Conservation (phyloP, 2,797 vertebrate species). For the Chaenodraco wilsoni region DNA sequence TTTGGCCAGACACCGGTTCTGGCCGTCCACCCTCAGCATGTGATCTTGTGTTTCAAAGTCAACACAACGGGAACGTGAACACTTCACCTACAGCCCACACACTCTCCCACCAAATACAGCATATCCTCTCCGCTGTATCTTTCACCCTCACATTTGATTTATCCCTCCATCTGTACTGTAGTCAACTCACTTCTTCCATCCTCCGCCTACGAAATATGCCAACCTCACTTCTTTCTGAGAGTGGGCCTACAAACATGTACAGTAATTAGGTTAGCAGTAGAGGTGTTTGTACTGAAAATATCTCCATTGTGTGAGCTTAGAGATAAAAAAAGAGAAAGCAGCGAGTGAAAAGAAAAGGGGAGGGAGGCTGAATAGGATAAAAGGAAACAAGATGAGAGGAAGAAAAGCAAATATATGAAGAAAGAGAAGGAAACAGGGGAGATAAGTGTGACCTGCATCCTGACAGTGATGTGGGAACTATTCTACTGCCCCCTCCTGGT, state of each 20-base stretch:
- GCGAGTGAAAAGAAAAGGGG: not conserved
- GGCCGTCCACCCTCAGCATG: constrained; percentile 40
- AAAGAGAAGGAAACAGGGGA: constrained; percentile 39
- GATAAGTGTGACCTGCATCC: constrained; percentile 61
- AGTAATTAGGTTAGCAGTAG: constrained; percentile 18
- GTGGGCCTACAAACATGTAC: constrained; percentile 30
- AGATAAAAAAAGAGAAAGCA: constrained; percentile 5
- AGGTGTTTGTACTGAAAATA: constrained; percentile 44
- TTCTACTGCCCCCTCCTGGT: constrained; percentile 81
- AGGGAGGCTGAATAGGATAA: not conserved
- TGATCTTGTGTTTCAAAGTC: constrained; percentile 62
- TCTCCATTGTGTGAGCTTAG: constrained; percentile 5
- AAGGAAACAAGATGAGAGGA: constrained; percentile 22
- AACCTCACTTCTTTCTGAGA: constrained; percentile 30
- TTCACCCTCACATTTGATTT: constrained; percentile 19
- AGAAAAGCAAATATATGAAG: constrained; percentile 21
- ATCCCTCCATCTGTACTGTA: constrained; percentile 37
- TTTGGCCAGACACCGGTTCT: constrained; percentile 49
- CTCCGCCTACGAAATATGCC: constrained; percentile 21
- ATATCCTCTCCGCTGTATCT: constrained; percentile 44
- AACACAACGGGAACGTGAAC: constrained; percentile 45
- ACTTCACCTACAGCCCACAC: constrained; percentile 33
- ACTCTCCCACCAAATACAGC: not conserved
- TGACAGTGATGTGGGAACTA: constrained; percentile 63
- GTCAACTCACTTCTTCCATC: constrained; percentile 57